Base-by-base conservation (phyloP, 2,888 invertebrate genomes). In the Aromia moschata region DNA sequence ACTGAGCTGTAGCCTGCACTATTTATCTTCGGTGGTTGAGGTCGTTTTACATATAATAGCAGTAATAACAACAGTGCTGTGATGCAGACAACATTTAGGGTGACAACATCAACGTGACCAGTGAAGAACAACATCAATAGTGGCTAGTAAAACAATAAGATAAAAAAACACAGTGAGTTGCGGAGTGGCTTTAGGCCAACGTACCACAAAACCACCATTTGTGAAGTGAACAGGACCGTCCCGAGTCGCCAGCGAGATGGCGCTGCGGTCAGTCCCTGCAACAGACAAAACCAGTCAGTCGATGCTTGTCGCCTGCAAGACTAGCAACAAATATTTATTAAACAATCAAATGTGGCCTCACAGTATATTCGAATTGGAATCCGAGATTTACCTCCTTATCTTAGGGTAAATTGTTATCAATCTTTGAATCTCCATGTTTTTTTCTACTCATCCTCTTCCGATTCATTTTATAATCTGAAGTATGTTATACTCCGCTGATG, bases 191-290 rank as follows among this genome's bases (percentile, higher is more conserved):
- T 51, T 65, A 59, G 68, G 74, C 74, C 76, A 75, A 80, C 80
- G 76, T 80, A 81, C 81, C 80, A 81, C 80, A 80, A 79, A 79
- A 80, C 78, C 78, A 80, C 77, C 79, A 79, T 79, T 78, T 78
- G 77, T 74, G 79, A 73, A 70, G 75, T 68, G 77, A 77, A 77
- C 77, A 79, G 77, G 76, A 80, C 79, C 79, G 74, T 77, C 75
- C 79, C 77, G 77, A 77, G 77, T 76, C 77, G 79, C 80, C 79
- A 80, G 77, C 77, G 71, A 77, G 77, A 73, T 79, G 80, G 80
- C 80, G 79, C 78, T 78, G 80, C 77, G 80, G 79, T 81, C 80
- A 80, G 80, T 80, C 80, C 79, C 80, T 81, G 81, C 70, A 81
- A 81, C 79, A 81, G 77, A 81, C 70, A 79, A 76, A 75, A 76